A percentile compares a stretch with the other conserved stretches of the same genome.
phyloP scores from a whole-genome alignment of 2,888 invertebrate genomes.

The Tortrix viridana region DNA sequence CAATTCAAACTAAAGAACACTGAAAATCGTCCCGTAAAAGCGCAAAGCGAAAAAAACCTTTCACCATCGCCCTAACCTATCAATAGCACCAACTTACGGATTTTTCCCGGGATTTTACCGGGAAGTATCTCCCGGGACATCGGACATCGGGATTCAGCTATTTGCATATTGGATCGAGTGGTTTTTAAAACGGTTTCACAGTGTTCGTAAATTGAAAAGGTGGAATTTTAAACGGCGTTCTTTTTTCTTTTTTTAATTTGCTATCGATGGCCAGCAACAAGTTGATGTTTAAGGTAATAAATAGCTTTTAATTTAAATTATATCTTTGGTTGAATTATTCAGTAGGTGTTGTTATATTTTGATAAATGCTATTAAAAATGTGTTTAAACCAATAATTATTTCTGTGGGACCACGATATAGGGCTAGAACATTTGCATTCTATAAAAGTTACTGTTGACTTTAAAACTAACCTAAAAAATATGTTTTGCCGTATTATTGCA shows the following conservation, averaged over 20 bases:
- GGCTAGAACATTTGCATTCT: no score
- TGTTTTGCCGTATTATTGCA: no score
- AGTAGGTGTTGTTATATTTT: no score
- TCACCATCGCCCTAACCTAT: constrained; percentile 64
- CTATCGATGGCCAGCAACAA: constrained; percentile 23
- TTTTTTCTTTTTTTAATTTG: constrained; percentile 16
- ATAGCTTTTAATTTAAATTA: neutral
- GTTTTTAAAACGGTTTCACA: constrained; percentile 55
- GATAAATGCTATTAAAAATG: no score
- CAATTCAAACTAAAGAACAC: constrained; percentile 29
- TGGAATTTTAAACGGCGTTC: constrained; percentile 38
- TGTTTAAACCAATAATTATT: no score
- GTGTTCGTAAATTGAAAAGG: constrained; percentile 61
- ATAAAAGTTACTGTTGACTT: no score
- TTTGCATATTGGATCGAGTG: constrained; percentile 74
- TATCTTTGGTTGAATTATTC: no score
- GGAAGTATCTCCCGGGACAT: constrained; percentile 51
- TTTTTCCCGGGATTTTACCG: constrained; percentile 41
- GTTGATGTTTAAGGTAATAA: constrained; percentile 8
- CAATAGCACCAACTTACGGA: constrained; percentile 67
- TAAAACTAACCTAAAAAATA: no score
- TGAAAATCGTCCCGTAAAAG: constrained; percentile 54
- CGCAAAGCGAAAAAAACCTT: constrained; percentile 58
- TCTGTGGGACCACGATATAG: no score
- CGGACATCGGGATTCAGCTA: constrained; percentile 62